phyloP scores from a whole-genome alignment of 2,797 vertebrate genomes.

The Myotis findleyi region DNA sequence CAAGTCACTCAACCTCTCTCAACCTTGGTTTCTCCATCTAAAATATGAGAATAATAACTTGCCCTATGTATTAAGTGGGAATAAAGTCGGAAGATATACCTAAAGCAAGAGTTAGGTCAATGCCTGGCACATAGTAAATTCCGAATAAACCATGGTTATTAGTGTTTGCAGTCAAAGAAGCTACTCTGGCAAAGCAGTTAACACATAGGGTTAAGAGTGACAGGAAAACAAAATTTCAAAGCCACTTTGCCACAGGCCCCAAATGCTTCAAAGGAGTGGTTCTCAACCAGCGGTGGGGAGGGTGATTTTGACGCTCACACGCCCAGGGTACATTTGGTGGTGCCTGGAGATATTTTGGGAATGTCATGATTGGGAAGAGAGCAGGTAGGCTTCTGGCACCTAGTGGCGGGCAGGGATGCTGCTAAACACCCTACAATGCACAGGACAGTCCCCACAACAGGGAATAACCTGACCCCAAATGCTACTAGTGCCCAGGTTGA shows the following conservation, averaged over 20 bases:
- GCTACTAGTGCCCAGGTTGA: not conserved
- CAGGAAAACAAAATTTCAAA: slow-evolving; percentile 7
- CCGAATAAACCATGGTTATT: not conserved
- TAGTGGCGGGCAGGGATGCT: not conserved
- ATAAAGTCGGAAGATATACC: not conserved
- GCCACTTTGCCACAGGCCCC: not conserved
- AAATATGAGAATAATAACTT: not conserved
- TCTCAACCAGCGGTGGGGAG: not conserved
- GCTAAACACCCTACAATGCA: not conserved
- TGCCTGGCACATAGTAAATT: not conserved
- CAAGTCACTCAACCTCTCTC: not conserved
- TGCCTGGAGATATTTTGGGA: not conserved
- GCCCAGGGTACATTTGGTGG: not conserved
- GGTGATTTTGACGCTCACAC: not conserved
- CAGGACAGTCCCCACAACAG: not conserved
- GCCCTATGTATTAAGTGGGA: not conserved
- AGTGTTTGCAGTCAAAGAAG: not conserved
- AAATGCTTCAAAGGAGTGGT: not conserved
- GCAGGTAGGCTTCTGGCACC: not conserved
- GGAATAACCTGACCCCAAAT: not conserved
- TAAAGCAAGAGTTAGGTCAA: not conserved
- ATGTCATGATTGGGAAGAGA: not conserved
- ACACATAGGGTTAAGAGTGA: not conserved
- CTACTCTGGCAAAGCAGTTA: not conserved
- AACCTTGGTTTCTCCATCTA: not conserved